Percentiles rank a stretch among this genome's conserved stretches.
Evolutionary conservation across 2,113 vertebrate species (phyloP).

Genomic region (Nymphicus hollandicus): DNA sequence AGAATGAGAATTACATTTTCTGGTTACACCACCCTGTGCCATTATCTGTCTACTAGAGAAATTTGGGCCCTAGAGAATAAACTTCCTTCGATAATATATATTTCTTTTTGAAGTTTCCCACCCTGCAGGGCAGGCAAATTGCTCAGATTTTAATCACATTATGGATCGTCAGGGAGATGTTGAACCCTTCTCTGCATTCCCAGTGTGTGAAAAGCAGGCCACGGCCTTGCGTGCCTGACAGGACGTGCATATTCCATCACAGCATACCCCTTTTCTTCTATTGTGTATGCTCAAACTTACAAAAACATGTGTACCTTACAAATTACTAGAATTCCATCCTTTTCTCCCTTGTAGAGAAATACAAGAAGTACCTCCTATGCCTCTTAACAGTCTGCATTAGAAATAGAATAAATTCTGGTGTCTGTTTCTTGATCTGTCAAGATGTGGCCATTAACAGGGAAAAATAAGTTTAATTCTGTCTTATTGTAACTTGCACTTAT

Average conservation of each 20-base stretch:
- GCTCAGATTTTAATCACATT: neutral
- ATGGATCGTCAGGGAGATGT: neutral
- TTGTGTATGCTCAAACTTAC: neutral
- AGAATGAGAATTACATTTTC: neutral
- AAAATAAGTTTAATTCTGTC: neutral
- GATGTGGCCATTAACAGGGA: neutral
- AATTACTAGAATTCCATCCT: neutral
- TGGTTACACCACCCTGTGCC: neutral
- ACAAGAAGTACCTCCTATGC: neutral
- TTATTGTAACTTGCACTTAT: neutral
- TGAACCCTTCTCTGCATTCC: neutral
- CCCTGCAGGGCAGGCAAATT: neutral
- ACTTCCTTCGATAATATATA: neutral
- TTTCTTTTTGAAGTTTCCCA: neutral
- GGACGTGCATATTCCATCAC: rapidly evolving
- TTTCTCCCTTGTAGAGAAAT: neutral
- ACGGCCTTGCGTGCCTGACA: neutral
- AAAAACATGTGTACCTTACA: neutral
- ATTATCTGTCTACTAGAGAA: neutral
- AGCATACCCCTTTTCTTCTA: neutral
- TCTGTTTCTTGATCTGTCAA: neutral
- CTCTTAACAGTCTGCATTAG: neutral
- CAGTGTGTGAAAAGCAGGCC: neutral
- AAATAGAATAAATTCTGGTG: neutral
- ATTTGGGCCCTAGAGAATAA: neutral